Evolutionary conservation across 2,888 invertebrate genomes (phyloP).

Genomic region (Colostygia pectinataria): DNA sequence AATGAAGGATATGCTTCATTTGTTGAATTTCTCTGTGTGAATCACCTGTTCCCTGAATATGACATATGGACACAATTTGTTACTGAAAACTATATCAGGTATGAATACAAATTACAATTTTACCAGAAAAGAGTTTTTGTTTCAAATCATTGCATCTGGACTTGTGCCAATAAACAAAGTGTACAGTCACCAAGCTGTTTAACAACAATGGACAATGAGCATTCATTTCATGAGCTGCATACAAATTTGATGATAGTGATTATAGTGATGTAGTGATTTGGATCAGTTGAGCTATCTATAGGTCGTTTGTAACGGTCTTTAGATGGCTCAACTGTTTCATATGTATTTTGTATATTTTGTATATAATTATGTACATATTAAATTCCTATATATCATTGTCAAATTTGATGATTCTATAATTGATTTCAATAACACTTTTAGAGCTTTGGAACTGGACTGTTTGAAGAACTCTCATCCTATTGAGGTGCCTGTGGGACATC

Average conservation of each 20-base stretch:
- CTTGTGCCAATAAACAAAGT: constrained; percentile 40
- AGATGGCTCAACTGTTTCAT: too few relatives aligned
- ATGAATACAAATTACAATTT: constrained; percentile 22
- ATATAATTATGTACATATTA: too few relatives aligned
- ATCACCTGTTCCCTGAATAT: constrained; percentile 96
- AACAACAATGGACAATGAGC: constrained; percentile 36
- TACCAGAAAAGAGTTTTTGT: constrained; percentile 7
- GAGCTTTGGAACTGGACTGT: constrained; percentile 93
- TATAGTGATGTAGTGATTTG: too few relatives aligned
- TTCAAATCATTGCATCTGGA: constrained; percentile 32
- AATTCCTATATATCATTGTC: too few relatives aligned
- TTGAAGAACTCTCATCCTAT: constrained; percentile 97
- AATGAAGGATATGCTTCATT: constrained; percentile 98
- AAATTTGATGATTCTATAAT: constrained; percentile 7
- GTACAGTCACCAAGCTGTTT: constrained; percentile 39
- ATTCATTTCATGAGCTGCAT: constrained; percentile 24
- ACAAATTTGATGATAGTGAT: constrained; percentile 18
- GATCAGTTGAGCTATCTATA: too few relatives aligned
- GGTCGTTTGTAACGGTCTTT: too few relatives aligned
- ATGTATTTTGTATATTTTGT: too few relatives aligned
- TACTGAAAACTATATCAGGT: constrained; percentile 90
- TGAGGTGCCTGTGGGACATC: constrained; percentile 96
- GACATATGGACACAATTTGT: constrained; percentile 99
- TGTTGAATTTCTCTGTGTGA: constrained; percentile 96
- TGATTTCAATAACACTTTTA: constrained; percentile 42